Evolutionary conservation across 1,140 invertebrate species (phyloP).

Genomic region (Calephelis virginiensis): DNA sequence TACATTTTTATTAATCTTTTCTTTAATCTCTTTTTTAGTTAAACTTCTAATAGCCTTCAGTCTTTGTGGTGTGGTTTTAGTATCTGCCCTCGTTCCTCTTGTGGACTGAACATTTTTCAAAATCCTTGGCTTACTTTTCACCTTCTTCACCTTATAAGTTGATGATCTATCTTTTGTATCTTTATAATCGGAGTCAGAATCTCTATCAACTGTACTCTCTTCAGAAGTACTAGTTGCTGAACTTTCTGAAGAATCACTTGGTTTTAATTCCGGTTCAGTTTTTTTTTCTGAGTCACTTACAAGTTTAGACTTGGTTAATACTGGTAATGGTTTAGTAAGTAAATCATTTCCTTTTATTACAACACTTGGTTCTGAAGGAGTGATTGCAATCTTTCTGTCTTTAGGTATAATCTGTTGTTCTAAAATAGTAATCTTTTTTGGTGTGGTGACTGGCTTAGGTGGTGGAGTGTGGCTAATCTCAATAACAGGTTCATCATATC

Average conservation of each 20-base stretch:
- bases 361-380: conserved; percentile 57
- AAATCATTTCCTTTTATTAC: conserved; percentile 70
- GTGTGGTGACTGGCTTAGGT: conserved; percentile 62
- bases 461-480: conserved; percentile 64
- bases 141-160: conserved; percentile 47
- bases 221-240: conserved; percentile 66
- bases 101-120: conserved; percentile 44
- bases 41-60: conserved; percentile 54
- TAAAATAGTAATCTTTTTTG: conserved; percentile 75
- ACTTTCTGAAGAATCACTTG: conserved; percentile 57
- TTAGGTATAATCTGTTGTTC: conserved; percentile 75
- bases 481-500: conserved; percentile 65
- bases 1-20: conserved; percentile 54
- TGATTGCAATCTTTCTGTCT: conserved; percentile 71
- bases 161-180: conserved; percentile 57
- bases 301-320: conserved; percentile 53
- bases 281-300: conserved; percentile 39
- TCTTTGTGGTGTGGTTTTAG: conserved; percentile 44
- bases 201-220: conserved; percentile 66
- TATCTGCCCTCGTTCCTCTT: conserved; percentile 44
- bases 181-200: conserved; percentile 76
- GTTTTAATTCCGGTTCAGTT: conserved; percentile 34
- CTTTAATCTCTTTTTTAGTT: conserved; percentile 56
- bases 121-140: conserved; percentile 63
- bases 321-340: conserved; percentile 61